phyloP scores from a whole-genome alignment of 2,888 invertebrate species.

The Heliconius hortense region DNA sequence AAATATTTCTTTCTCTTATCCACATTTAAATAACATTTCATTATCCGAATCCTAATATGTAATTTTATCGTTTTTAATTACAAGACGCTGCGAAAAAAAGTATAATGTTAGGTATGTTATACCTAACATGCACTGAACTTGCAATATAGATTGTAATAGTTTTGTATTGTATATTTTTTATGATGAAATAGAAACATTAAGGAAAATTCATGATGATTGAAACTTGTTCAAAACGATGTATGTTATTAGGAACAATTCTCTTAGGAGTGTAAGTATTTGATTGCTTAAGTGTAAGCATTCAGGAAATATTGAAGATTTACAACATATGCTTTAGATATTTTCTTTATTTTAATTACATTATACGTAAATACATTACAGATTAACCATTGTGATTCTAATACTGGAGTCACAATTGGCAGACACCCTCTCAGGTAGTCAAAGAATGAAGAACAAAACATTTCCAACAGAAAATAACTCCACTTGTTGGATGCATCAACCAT shows the following conservation, averaged over 20 bases:
- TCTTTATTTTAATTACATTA: background rate
- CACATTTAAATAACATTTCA: background rate
- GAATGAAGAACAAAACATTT: constrained; percentile 83
- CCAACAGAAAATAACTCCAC: constrained; percentile 89
- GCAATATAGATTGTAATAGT: background rate
- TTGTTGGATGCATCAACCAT: constrained; percentile 88
- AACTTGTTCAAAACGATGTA: constrained; percentile 91
- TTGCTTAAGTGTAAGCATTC: constrained; percentile 12
- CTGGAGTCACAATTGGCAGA: constrained; percentile 87
- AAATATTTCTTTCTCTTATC: background rate
- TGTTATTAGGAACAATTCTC: constrained; percentile 89
- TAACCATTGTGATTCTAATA: constrained; percentile 90
- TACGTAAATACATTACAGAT: constrained; percentile 75
- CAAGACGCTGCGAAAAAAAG: background rate
- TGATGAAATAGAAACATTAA: constrained; percentile 11
- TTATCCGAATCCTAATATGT: background rate
- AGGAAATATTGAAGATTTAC: background rate
- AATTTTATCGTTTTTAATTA: background rate
- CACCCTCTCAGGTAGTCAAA: constrained; percentile 81
- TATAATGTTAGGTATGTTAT: background rate
- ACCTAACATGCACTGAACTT: background rate
- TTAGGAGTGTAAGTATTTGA: constrained; percentile 86
- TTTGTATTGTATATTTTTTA: background rate
- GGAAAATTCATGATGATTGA: constrained; percentile 86
- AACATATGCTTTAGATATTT: background rate